Evolutionary conservation across 2,888 invertebrate genomes (phyloP).

Genomic region (Lordiphosa fenestrarum): DNA sequence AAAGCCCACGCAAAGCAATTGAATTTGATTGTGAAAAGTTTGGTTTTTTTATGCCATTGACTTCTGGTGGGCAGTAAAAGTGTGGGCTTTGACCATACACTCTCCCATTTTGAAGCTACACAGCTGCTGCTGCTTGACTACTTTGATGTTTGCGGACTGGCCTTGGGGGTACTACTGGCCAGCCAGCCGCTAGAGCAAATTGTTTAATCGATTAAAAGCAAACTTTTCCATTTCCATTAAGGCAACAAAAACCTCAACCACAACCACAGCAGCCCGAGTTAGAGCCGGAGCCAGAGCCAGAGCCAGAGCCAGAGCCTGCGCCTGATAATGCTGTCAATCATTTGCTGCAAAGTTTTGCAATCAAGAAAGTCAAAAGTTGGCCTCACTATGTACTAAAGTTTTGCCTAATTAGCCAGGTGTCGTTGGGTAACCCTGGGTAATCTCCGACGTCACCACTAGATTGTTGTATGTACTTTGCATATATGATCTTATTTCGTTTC

Average conservation of each 20-base stretch:
- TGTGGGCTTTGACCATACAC: not conserved
- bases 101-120: conserved; percentile 23
- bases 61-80: no score
- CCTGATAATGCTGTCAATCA: conserved; percentile 56
- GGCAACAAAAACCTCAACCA: conserved; percentile 10
- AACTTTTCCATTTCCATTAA: conserved; percentile 36
- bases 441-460: conserved; percentile 3
- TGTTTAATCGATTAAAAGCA: conserved; percentile 66
- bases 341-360: conserved; percentile 59
- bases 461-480: conserved; percentile 6
- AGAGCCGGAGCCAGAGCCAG: conserved; percentile 23
- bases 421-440: conserved; percentile 13
- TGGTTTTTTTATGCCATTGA: no score
- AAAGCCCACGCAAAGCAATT: no score
- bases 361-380: conserved; percentile 61
- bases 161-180: conserved; percentile 25
- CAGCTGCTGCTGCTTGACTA: conserved; percentile 49
- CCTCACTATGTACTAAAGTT: conserved; percentile 45
- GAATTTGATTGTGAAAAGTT: no score
- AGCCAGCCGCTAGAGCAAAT: conserved; percentile 29
- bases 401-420: conserved; percentile 59
- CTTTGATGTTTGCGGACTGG: conserved; percentile 51
- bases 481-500: not conserved
- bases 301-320: conserved; percentile 27
- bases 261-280: conserved; percentile 23